Evolutionary conservation across 2,113 vertebrate genomes (phyloP).

Genomic region (Capreolus pygargus): DNA sequence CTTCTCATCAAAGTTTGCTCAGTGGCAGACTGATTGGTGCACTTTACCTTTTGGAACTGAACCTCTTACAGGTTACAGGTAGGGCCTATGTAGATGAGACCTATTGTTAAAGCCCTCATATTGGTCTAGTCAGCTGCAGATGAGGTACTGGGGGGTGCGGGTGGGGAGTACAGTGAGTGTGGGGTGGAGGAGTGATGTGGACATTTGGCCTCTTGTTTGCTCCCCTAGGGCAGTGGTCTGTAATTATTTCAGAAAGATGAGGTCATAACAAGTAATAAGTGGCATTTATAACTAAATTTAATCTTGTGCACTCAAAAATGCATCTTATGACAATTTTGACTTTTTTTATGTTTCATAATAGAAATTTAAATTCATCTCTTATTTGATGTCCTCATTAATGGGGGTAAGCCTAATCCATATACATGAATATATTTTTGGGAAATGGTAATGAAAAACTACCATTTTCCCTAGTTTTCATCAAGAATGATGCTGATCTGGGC

Average conservation of each 20-base stretch:
- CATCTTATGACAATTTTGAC: background rate
- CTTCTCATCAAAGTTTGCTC: background rate
- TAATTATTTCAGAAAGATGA: background rate
- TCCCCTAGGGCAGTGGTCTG: background rate
- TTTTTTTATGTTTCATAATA: conserved; percentile 7
- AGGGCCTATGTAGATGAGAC: background rate
- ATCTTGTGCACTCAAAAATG: background rate
- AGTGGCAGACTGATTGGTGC: background rate
- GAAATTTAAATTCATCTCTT: background rate
- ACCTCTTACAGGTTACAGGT: background rate
- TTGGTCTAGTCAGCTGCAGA: background rate
- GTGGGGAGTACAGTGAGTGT: background rate
- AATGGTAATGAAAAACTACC: background rate
- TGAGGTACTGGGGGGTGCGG: background rate
- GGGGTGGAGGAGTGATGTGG: accelerated
- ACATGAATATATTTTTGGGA: background rate
- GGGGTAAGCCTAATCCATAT: background rate
- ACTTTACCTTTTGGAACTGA: background rate
- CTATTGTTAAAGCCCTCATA: background rate
- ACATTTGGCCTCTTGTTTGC: background rate
- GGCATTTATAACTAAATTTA: background rate
- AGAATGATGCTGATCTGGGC: background rate
- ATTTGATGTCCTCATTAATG: background rate
- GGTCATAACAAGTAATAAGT: background rate
- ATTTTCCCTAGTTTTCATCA: background rate